Conservation (phyloP, 2,888 invertebrate species). For the Melanostoma scalare region DNA sequence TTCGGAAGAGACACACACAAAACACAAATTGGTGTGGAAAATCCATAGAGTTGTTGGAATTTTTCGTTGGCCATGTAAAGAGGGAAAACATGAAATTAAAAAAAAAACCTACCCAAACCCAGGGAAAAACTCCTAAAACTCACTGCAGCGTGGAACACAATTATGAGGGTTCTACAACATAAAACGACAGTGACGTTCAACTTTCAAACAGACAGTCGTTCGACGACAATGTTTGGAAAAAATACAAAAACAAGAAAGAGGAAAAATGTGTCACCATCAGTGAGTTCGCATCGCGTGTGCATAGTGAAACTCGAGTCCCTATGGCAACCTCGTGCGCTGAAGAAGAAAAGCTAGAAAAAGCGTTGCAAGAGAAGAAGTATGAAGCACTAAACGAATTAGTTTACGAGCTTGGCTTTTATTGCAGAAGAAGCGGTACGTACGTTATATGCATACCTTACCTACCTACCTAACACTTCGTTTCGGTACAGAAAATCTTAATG, state of each 20-base stretch:
- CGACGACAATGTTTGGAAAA: conserved; percentile 38
- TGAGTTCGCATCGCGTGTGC: conserved; percentile 37
- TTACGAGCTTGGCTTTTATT: conserved; percentile 66
- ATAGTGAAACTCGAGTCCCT: conserved; percentile 57
- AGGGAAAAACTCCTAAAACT: conserved; percentile 55
- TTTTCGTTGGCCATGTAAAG: conserved; percentile 2
- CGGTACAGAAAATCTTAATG: conserved; percentile 63
- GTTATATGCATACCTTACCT: too few species aligned
- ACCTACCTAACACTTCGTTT: conserved; percentile 40
- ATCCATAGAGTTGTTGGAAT: conserved; percentile 28
- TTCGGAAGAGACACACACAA: conserved; percentile 28
- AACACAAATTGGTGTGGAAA: conserved; percentile 28
- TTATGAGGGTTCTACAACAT: conserved; percentile 39
- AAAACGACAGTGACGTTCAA: conserved; percentile 4
- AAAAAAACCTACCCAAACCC: conserved; percentile 28
- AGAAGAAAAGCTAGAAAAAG: neutral
- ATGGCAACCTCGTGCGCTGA: conserved; percentile 31
- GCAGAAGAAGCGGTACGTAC: conserved; percentile 36
- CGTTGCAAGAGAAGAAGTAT: conserved; percentile 38
- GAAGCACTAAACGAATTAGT: conserved; percentile 67
- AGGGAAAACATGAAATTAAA: conserved; percentile 21
- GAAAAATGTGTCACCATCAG: conserved; percentile 63
- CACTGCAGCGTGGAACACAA: conserved; percentile 57
- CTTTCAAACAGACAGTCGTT: conserved; percentile 14
- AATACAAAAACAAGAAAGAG: conserved; percentile 4